Evolutionary conservation across 2,797 vertebrate genomes (phyloP).

Genomic region (Iguana delicatissima): DNA sequence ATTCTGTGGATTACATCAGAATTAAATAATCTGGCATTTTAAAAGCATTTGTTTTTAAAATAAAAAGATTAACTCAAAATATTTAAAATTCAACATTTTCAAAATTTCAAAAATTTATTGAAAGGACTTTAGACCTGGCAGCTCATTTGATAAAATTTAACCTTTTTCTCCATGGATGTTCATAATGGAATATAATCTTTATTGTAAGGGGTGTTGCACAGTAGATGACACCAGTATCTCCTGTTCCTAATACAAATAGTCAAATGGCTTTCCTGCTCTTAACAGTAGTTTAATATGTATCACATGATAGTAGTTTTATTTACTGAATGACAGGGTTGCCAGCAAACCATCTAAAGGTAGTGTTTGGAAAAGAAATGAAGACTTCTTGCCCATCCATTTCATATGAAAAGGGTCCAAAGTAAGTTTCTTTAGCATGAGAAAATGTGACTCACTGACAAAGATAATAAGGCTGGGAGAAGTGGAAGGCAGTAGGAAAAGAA

Average conservation of each 20-base stretch:
- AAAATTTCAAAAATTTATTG: not conserved
- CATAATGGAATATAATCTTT: not conserved
- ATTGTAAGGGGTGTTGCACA: not conserved
- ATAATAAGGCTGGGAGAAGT: too few relatives aligned
- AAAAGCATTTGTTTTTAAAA: not conserved
- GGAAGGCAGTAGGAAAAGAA: too few relatives aligned
- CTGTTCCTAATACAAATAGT: not conserved
- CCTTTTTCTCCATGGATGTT: not conserved
- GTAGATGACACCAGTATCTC: not conserved
- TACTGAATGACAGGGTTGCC: not conserved
- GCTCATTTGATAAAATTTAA: not conserved
- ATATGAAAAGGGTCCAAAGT: not conserved
- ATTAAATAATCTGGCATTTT: not conserved
- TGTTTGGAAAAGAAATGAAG: conserved; percentile 3
- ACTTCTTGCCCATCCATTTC: not conserved
- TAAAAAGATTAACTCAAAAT: not conserved
- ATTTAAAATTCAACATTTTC: too few relatives aligned
- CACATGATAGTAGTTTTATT: not conserved
- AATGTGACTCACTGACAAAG: too few relatives aligned
- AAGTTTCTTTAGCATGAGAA: not conserved
- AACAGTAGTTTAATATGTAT: conserved; percentile 11
- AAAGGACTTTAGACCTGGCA: not conserved
- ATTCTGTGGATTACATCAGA: not conserved
- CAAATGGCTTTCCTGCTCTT: conserved; percentile 10
- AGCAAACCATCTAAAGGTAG: not conserved